Evolutionary conservation across 2,797 vertebrate species (phyloP), one percentile per base, ranked within the genome.

Genomic region (Podargus strigoides): DNA sequence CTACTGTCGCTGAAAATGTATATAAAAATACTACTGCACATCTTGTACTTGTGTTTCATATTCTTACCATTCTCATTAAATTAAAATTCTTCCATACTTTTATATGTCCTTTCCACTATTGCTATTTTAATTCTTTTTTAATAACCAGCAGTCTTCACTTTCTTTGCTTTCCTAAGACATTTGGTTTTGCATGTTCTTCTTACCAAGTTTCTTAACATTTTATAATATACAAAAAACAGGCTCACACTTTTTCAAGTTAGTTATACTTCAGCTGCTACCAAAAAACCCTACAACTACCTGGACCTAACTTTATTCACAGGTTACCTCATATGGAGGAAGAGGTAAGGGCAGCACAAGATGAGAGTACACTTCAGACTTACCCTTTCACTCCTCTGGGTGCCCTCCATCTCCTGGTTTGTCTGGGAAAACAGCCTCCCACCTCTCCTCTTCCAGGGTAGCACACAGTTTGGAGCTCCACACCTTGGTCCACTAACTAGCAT

Each of bases 81-180:
- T 3, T 41, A 26, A 84, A 95, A 93, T 55, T 56, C 42, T 72
- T 87, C n/a, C 37, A 26, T 8, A 16, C 6, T 52, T 67, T 69
- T 81, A 12, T 21, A 26, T 23, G 37, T 69, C 34, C 23, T 80
- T 91, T 89, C 76, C 30, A 77, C 34, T 70, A 15, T 3, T 62
- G 36, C 15, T 82, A 41, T 59, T 91, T 72, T 87, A 67, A 46
- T 49, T 47, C 42, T 26, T 63, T 85, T 73, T 85, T 44, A 93
- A 59, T 76, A 59, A 24, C 10, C 88, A 69, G 8, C n/a, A 89
- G 7, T 34, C 36, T 89, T 58, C 47, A 55, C 12, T 24, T 53
- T 68, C 36, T 66, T 87, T 16, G 19, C 50, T 79, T 82, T 77
- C 42, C 59, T 49, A 47, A 63, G 26, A 9, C n/a, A 32, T 62